These are phyloP conservation scores for Petrocephalus sullivani DNA, from an alignment of 2,797 vertebrate genomes.

Conservation along the genomic window DNA sequence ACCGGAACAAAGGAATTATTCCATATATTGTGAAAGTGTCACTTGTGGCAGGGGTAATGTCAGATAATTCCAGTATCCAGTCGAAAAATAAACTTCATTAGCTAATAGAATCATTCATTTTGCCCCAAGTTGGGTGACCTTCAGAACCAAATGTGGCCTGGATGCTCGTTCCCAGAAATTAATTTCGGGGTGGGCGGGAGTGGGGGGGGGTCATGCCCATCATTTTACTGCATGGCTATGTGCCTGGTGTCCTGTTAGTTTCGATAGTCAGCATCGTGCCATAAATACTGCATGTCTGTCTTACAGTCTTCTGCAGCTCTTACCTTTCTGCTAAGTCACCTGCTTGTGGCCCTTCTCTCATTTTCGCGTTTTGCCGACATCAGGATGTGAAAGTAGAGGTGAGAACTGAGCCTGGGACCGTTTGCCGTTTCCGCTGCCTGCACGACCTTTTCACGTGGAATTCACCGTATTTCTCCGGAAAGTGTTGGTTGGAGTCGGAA, in stretches of 20 bases:
- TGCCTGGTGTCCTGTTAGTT: neutral
- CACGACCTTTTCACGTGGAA: neutral
- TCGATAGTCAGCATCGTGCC: neutral
- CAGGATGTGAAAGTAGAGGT: slow-evolving; percentile 2
- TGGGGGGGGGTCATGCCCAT: neutral
- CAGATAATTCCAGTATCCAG: neutral
- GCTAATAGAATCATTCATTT: neutral
- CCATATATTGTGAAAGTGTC: neutral
- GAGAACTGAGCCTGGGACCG: neutral
- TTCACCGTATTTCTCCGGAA: neutral
- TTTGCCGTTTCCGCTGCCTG: neutral
- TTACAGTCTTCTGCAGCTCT: neutral
- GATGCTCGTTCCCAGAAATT: neutral
- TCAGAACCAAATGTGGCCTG: neutral
- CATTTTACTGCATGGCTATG: neutral
- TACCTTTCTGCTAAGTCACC: neutral
- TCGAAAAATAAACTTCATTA: neutral
- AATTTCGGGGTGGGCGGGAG: neutral
- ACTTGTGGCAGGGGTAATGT: neutral
- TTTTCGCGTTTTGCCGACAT: neutral
- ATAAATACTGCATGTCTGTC: neutral
- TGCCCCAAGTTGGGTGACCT: neutral
- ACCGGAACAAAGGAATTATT: neutral
- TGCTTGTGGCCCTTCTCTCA: neutral
- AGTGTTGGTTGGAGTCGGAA: neutral